phyloP scores from a whole-genome alignment of 2,888 invertebrate species.

The Drosophila colorata region DNA sequence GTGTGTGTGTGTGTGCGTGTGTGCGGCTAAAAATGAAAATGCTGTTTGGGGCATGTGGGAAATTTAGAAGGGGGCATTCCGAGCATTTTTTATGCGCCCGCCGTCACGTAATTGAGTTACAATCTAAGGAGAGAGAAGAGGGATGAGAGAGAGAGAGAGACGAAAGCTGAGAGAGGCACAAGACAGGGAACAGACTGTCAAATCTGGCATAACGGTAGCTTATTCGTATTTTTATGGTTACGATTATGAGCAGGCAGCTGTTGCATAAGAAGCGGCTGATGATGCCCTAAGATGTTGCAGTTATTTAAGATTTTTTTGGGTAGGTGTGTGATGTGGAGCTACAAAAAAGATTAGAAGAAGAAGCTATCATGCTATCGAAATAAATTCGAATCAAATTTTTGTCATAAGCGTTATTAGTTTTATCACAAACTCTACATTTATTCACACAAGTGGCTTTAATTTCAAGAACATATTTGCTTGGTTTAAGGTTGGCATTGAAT shows the following conservation, averaged over 20 bases:
- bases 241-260: slow-evolving; percentile 15
- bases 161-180: neutral
- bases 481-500: too few relatives aligned
- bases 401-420: too few relatives aligned
- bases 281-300: neutral
- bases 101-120: slow-evolving; percentile 45
- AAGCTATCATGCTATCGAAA: too few relatives aligned
- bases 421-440: too few relatives aligned
- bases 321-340: neutral
- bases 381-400: too few relatives aligned
- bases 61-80: slow-evolving; percentile 35
- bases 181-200: neutral
- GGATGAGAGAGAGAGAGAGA: neutral
- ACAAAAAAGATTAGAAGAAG: neutral
- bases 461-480: too few relatives aligned
- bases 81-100: slow-evolving; percentile 30
- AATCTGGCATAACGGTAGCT: slow-evolving; percentile 17
- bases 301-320: neutral
- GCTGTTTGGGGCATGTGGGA: slow-evolving; percentile 40
- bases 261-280: slow-evolving; percentile 28
- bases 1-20: slow-evolving; percentile 15
- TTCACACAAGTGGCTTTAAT: too few relatives aligned
- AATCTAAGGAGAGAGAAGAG: neutral
- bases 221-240: slow-evolving; percentile 13
- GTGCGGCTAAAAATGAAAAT: slow-evolving; percentile 62